Evolutionary conservation across 2,888 invertebrate species (phyloP).

Genomic region (Platypus cylindrus): DNA sequence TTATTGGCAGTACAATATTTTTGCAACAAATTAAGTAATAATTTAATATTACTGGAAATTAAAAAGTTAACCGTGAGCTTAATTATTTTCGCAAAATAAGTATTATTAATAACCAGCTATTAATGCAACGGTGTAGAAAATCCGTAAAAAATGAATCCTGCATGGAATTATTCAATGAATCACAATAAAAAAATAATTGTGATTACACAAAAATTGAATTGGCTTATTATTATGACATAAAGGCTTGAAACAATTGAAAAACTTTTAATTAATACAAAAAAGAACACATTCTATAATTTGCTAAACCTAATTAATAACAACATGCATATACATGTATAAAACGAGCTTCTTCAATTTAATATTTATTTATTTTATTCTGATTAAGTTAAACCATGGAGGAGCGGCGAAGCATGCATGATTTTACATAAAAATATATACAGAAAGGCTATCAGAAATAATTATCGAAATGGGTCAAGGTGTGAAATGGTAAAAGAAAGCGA

Average conservation of each 20-base stretch:
- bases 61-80: too few relatives aligned
- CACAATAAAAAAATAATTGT: too few relatives aligned
- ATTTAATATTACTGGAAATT: too few relatives aligned
- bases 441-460: constrained; percentile 24
- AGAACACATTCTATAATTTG: constrained; percentile 8
- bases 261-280: constrained; percentile 9
- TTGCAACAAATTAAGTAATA: too few relatives aligned
- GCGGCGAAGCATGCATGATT: too few relatives aligned
- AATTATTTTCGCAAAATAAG: too few relatives aligned
- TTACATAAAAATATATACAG: too few relatives aligned
- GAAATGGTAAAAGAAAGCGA: constrained; percentile 3
- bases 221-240: constrained; percentile 11
- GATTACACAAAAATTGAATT: constrained; percentile 11
- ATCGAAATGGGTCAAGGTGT: constrained; percentile 26
- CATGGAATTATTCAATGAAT: constrained; percentile 11
- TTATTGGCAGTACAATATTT: too few relatives aligned
- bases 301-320: constrained; percentile 10
- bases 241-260: constrained; percentile 9
- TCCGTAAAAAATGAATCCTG: constrained; percentile 11
- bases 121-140: constrained; percentile 11
- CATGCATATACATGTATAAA: too few relatives aligned
- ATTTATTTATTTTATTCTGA: constrained; percentile 22
- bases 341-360: too few relatives aligned
- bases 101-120: constrained; percentile 5
- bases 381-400: too few relatives aligned